phyloP scores from a whole-genome alignment of 2,888 invertebrate species.

The Norana najaformis region DNA sequence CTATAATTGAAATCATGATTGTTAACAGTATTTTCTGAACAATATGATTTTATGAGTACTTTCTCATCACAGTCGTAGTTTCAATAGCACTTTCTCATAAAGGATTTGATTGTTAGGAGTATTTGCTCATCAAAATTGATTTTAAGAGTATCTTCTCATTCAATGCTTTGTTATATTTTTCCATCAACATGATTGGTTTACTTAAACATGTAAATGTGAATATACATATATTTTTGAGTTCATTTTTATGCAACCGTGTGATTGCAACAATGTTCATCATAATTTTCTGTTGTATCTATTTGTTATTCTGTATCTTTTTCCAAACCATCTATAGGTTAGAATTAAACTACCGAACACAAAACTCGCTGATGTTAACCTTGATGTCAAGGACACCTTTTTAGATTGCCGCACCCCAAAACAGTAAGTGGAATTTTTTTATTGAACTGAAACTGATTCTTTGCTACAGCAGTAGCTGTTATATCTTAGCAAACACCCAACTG shows the following conservation, averaged over 20 bases:
- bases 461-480: background rate
- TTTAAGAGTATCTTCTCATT: background rate
- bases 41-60: background rate
- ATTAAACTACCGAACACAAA: conserved; percentile 78
- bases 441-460: background rate
- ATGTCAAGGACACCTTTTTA: conserved; percentile 69
- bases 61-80: background rate
- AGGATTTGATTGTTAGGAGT: background rate
- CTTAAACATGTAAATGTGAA: background rate
- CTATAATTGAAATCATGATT: background rate
- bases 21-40: background rate
- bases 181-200: background rate
- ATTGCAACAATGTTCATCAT: background rate
- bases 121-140: background rate
- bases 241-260: background rate
- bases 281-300: background rate
- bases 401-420: conserved; percentile 62
- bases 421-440: conserved; percentile 51
- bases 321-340: conserved; percentile 52
- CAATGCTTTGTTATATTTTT: background rate
- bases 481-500: background rate
- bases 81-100: background rate
- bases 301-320: conserved; percentile 10
- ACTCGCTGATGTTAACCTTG: conserved; percentile 75
- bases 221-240: background rate